Evolutionary conservation across 2,888 invertebrate species (phyloP).

Genomic region (Ctena decussata): DNA sequence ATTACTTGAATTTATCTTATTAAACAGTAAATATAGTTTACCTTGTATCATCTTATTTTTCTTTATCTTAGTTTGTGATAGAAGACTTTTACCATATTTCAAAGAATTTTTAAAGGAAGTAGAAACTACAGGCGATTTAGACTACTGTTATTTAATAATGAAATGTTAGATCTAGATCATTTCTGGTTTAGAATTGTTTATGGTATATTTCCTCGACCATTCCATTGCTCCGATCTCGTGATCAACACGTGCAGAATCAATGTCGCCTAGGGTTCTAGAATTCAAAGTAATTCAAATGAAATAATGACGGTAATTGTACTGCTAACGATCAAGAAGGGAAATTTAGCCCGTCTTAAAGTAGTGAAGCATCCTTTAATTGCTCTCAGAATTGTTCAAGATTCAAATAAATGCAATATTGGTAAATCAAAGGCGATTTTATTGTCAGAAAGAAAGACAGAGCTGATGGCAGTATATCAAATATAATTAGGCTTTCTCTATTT

Average conservation of each 20-base stretch:
- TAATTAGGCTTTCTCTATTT: neutral
- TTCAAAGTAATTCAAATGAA: neutral
- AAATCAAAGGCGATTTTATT: neutral
- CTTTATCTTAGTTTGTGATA: no score
- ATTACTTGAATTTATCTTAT: no score
- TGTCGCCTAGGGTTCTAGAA: neutral
- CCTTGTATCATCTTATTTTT: no score
- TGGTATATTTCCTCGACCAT: no score
- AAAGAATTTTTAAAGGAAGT: no score
- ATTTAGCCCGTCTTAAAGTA: neutral
- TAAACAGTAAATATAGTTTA: no score
- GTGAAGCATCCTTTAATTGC: neutral
- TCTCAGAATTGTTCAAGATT: neutral
- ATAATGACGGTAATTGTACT: neutral
- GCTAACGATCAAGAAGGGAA: neutral
- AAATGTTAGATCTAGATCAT: no score
- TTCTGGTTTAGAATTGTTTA: no score
- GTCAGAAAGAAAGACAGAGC: neutral
- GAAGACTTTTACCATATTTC: no score
- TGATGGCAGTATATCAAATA: neutral
- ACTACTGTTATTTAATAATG: no score
- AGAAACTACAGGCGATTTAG: no score
- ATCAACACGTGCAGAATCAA: constrained; percentile 1
- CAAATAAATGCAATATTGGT: neutral
- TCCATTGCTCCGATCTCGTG: neutral